Conservation (phyloP, 2,888 invertebrate species). For the Aleiodes alternator region DNA sequence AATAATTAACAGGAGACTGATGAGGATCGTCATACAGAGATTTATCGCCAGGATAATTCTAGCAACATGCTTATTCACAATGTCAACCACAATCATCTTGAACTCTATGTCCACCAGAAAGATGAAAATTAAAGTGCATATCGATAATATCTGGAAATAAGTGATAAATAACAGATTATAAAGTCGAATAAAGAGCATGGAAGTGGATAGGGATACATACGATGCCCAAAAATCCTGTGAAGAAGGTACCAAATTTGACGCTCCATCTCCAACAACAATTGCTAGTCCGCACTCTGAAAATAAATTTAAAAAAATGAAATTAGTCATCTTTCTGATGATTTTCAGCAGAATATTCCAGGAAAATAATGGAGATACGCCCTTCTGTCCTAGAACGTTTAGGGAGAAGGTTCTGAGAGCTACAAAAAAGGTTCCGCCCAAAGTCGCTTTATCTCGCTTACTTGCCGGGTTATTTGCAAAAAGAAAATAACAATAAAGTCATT, state of each 20-base stretch:
- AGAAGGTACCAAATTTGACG: conserved; percentile 84
- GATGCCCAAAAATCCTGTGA: conserved; percentile 84
- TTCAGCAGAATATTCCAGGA: too few relatives aligned
- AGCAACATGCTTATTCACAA: conserved; percentile 82
- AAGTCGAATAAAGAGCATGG: too few relatives aligned
- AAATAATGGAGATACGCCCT: too few relatives aligned
- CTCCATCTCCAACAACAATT: conserved; percentile 85
- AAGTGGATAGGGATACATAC: conserved; percentile 75
- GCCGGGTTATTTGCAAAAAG: too few relatives aligned
- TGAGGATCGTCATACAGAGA: conserved; percentile 88
- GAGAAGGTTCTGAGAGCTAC: too few relatives aligned
- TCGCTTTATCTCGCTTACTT: too few relatives aligned
- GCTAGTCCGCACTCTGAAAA: conserved; percentile 77
- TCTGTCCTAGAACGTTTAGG: too few relatives aligned
- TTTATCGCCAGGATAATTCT: conserved; percentile 88
- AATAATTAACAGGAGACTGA: conserved; percentile 85
- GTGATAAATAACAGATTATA: conserved; percentile 17
- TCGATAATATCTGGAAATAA: conserved; percentile 79
- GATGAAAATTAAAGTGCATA: conserved; percentile 83
- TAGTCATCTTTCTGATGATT: too few relatives aligned
- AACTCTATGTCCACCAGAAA: conserved; percentile 81
- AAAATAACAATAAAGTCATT: too few relatives aligned
- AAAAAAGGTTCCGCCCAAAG: too few relatives aligned
- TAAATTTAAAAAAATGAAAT: neutral
- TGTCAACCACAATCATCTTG: conserved; percentile 87